A percentile compares a stretch with the other conserved stretches of the same genome.
Conservation (phyloP, 2,888 invertebrate genomes). For the Seira musarum region DNA sequence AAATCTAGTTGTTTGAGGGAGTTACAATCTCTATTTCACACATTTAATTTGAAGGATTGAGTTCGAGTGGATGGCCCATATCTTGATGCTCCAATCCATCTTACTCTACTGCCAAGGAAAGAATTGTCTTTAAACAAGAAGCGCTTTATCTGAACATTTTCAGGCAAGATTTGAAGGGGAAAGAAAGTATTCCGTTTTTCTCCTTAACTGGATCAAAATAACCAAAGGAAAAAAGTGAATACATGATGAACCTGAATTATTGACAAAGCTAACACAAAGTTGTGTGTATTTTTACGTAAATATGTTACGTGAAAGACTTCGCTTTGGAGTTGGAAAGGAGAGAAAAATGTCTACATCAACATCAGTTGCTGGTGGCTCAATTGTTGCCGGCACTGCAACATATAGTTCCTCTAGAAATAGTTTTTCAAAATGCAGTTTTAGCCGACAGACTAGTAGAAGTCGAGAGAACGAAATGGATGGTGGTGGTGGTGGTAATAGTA, state of each 20-base stretch:
- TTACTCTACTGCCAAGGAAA: background rate
- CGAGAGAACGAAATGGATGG: slow-evolving; percentile 19
- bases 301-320: background rate
- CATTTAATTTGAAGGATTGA: slow-evolving; percentile 8
- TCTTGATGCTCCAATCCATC: slow-evolving; percentile 2
- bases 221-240: slow-evolving; percentile 7
- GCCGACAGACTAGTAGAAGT: background rate
- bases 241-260: slow-evolving; percentile 16
- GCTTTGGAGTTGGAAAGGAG: background rate
- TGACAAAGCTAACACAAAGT: slow-evolving; percentile 1
- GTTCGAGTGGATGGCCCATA: slow-evolving; percentile 5
- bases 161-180: background rate
- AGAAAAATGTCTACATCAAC: background rate
- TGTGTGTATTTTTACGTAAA: background rate
- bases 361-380: slow-evolving; percentile 11
- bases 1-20: background rate
- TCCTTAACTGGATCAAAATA: background rate
- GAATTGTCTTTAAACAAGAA: slow-evolving; percentile 4
- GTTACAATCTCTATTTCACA: background rate
- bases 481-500: slow-evolving; percentile 20
- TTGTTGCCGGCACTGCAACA: slow-evolving; percentile 50
- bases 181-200: background rate
- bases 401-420: slow-evolving; percentile 9
- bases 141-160: background rate
- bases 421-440: slow-evolving; percentile 12